These are phyloP conservation scores for Amblyornis subalaris DNA, from an alignment of 2,113 vertebrate species.

Conservation along the genomic window DNA sequence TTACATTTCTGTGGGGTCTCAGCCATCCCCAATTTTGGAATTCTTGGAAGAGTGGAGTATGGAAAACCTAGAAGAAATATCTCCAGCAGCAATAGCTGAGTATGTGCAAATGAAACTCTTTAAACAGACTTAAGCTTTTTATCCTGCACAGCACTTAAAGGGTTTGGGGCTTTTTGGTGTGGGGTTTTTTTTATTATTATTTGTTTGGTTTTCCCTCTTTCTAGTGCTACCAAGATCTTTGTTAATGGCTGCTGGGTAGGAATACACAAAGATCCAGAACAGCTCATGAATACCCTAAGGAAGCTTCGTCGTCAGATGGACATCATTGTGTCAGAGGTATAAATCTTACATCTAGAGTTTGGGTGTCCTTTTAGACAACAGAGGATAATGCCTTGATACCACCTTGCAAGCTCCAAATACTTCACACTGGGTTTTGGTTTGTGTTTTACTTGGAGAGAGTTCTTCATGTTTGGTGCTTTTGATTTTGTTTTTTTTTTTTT, in stretches of 20 bases:
- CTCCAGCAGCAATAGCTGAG: constrained; percentile 97
- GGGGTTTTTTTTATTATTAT: neutral
- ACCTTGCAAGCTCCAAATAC: neutral
- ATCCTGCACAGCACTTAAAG: neutral
- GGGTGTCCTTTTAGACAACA: neutral
- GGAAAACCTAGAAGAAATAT: constrained; percentile 99
- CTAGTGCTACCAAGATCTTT: constrained; percentile 97
- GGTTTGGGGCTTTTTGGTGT: neutral
- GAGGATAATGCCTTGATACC: neutral
- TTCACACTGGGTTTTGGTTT: neutral
- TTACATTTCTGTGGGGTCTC: constrained; percentile 98
- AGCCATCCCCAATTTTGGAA: constrained; percentile 96
- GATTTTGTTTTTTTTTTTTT: neutral
- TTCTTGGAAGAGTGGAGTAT: constrained; percentile 99
- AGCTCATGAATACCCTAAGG: constrained; percentile 95
- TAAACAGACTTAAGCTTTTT: neutral
- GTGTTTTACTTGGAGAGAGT: neutral
- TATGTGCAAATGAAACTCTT: constrained; percentile 62
- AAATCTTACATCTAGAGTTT: neutral
- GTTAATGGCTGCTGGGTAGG: constrained; percentile 99
- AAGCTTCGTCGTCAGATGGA: constrained; percentile 97
- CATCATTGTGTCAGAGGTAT: constrained; percentile 98
- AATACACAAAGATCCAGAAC: constrained; percentile 98
- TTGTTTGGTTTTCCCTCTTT: neutral
- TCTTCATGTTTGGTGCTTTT: neutral